phyloP scores from a whole-genome alignment of 2,797 vertebrate genomes.

The Avahi laniger region DNA sequence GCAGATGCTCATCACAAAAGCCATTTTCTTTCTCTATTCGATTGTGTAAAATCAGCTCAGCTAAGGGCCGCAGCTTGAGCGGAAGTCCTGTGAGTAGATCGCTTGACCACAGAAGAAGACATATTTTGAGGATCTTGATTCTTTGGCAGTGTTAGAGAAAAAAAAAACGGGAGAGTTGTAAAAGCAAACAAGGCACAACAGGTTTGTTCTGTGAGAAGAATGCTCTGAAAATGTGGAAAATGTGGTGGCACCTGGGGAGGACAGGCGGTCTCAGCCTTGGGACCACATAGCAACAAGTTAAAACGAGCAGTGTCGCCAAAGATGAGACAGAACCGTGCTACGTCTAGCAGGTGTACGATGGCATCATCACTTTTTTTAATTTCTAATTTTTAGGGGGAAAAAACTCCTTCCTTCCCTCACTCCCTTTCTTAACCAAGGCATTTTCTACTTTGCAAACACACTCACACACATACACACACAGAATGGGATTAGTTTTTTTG shows the following conservation, averaged over 20 bases:
- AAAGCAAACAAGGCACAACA: neutral
- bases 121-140: neutral
- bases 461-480: neutral
- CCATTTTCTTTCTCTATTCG: constrained; percentile 87
- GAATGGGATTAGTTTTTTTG: neutral
- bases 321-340: no score
- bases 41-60: constrained; percentile 80
- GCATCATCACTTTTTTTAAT: neutral
- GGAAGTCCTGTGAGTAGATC: constrained; percentile 45
- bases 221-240: neutral
- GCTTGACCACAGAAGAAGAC: constrained; percentile 70
- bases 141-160: neutral
- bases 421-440: neutral
- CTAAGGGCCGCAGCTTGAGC: constrained; percentile 71
- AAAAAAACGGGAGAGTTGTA: neutral
- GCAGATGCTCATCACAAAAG: constrained; percentile 92
- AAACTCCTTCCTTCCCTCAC: no score
- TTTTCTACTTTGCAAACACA: neutral
- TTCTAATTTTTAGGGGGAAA: neutral
- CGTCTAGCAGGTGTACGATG: neutral
- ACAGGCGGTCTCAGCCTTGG: neutral
- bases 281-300: neutral
- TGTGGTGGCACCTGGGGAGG: neutral
- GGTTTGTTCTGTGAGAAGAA: neutral
- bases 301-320: neutral